These are phyloP conservation scores for Synanthedon tipuliformis DNA, from an alignment of 2,888 invertebrate genomes.

Conservation along the genomic window DNA sequence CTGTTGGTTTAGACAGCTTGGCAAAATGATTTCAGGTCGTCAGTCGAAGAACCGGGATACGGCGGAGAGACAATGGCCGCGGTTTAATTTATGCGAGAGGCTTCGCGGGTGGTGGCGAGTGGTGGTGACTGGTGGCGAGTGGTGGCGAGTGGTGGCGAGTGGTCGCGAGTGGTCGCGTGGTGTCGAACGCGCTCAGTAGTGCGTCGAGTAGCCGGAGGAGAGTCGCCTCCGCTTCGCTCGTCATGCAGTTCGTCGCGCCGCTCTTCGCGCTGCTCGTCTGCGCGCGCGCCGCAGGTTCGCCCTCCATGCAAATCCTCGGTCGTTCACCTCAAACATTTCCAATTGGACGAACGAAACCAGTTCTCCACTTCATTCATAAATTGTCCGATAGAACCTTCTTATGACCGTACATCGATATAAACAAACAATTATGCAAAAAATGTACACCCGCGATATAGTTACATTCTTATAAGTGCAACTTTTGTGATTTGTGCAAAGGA, in stretches of 20 bases:
- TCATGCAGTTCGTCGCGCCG: slow-evolving; percentile 20
- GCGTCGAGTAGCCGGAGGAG: neutral
- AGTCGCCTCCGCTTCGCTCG: slow-evolving; percentile 11
- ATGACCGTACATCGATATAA: no score
- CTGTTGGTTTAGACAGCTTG: no score
- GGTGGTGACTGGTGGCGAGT: neutral
- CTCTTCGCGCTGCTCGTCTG: slow-evolving; percentile 7
- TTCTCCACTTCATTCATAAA: neutral
- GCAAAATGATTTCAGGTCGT: no score
- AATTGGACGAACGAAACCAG: slow-evolving; percentile 2
- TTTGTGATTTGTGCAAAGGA: no score
- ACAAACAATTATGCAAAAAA: neutral
- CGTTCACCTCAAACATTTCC: slow-evolving; percentile 41
- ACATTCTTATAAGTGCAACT: neutral
- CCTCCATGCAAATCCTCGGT: slow-evolving; percentile 43
- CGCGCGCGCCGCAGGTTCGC: slow-evolving; percentile 16
- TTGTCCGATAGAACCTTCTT: no score
- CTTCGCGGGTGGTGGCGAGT: neutral
- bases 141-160: neutral
- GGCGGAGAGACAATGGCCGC: no score
- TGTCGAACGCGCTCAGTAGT: neutral
- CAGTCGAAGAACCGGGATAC: no score
- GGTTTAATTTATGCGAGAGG: neutral
- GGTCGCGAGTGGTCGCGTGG: neutral
- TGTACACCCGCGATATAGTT: neutral